Evolutionary conservation across 64 coral and sea anemone species (phyloP), one percentile per base, ranked within the genome.

Genomic region (Hydrozoanthus tunicans): DNA sequence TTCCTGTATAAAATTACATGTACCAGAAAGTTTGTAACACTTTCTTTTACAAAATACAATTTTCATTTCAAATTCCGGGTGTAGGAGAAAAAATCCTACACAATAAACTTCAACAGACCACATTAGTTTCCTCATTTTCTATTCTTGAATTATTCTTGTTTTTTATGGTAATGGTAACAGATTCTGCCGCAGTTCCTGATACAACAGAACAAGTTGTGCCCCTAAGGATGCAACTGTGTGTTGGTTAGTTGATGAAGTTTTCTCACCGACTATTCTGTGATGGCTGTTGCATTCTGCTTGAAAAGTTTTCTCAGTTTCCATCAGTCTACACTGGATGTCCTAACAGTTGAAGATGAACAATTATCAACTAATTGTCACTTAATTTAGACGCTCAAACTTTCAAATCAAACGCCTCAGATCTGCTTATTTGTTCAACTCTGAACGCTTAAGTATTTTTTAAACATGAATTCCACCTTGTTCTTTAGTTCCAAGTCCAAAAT

Each of bases 151-250:
- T 43, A 43, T 43, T 43, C 32, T 43, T 43, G 32, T 73, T 5
- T 73, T 25, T 85, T 70, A 85, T 71, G 65, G 51, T 71, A 85
- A 56, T 24, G 83, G 67, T 86, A 73, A 24, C 9, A 51, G 12
- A 9, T 73, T 59, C 54, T 57, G 68, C 53, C 83, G 65, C 20
- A 86, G 25, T 55, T 86, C 83, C 6, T 32, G 67, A 67, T 72
- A 86, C 5, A 86, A 70, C 53, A 58, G 4, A 25, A 71, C 12
- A 25, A 86, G 7, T 7, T 67, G 54, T 56, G 54, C 17, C 24
- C 6, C 53, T 72, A 68, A 11, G 23, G n/a, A 17, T 71, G 4
- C 51, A 63, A 24, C 17, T 20, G 7, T 4, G n/a, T 57, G 15
- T 9, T 8, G 13, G 9, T 15, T 70, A 23, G 64, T 85, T 58